These are phyloP conservation scores for Seriola rivoliana DNA, from an alignment of 2,113 vertebrate genomes.

Conservation along the genomic window DNA sequence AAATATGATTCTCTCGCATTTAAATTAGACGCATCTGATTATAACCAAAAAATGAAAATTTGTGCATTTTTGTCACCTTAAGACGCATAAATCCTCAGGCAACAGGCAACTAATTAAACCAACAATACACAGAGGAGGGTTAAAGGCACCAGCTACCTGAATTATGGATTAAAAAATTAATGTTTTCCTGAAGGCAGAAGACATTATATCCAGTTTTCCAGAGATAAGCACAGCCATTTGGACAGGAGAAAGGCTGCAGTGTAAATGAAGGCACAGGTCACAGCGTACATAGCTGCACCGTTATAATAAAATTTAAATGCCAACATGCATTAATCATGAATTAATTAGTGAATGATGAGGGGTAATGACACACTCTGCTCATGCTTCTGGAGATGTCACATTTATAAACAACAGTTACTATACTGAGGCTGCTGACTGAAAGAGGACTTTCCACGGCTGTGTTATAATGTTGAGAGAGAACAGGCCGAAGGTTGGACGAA, in stretches of 20 bases:
- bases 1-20: neutral
- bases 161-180: constrained; percentile 7
- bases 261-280: neutral
- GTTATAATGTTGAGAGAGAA: constrained; percentile 22
- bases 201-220: neutral
- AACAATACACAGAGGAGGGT: neutral
- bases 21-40: constrained; percentile 11
- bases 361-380: neutral
- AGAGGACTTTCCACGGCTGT: neutral
- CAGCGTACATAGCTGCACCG: neutral
- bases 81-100: constrained; percentile 29
- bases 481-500: constrained; percentile 31
- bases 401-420: constrained; percentile 5
- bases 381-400: constrained; percentile 13
- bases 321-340: constrained; percentile 34
- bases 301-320: constrained; percentile 8
- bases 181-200: neutral
- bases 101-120: constrained; percentile 48
- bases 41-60: neutral
- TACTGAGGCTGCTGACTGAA: neutral
- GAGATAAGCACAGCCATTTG: constrained; percentile 9
- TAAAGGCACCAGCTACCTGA: neutral
- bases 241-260: constrained; percentile 8
- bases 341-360: constrained; percentile 11
- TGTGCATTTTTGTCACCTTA: constrained; percentile 4